phyloP scores from a whole-genome alignment of 2,113 vertebrate genomes.

The Toxotes chatareus region DNA sequence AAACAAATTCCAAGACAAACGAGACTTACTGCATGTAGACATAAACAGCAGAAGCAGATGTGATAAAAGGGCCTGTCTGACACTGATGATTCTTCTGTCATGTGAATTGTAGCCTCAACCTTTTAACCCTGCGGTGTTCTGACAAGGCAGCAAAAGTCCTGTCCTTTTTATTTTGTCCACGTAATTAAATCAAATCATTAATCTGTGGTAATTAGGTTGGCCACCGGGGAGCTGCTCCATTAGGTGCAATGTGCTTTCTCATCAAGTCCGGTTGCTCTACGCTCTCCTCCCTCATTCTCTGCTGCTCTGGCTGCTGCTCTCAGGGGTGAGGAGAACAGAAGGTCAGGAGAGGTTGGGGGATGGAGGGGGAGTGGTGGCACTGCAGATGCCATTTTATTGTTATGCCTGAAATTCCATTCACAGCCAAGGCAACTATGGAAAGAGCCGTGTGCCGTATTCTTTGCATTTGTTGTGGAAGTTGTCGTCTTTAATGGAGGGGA shows the following conservation, averaged over 20 bases:
- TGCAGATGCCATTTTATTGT: conserved; percentile 53
- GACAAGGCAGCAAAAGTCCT: conserved; percentile 13
- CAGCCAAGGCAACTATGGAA: conserved; percentile 4
- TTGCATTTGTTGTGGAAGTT: not conserved
- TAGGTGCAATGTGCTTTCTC: conserved; percentile 55
- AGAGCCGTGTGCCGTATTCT: not conserved
- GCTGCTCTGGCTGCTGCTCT: conserved; percentile 36
- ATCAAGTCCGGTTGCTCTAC: conserved; percentile 36
- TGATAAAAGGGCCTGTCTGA: not conserved
- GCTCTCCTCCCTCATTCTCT: conserved; percentile 19
- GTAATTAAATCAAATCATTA: conserved; percentile 58
- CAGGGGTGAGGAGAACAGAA: conserved; percentile 56
- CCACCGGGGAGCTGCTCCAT: conserved; percentile 48
- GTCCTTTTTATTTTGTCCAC: conserved; percentile 32
- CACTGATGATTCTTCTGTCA: not conserved
- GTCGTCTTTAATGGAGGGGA: not conserved
- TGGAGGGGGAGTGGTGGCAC: not conserved
- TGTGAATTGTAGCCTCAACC: conserved; percentile 21
- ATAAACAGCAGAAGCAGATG: not conserved
- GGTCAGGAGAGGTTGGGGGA: conserved; percentile 45
- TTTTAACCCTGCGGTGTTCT: conserved; percentile 21
- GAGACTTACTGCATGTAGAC: conserved; percentile 10
- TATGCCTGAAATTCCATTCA: conserved; percentile 48
- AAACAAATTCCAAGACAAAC: conserved; percentile 27
- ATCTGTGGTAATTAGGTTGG: conserved; percentile 59